Evolutionary conservation across 2,113 vertebrate genomes (phyloP), one percentile per base, ranked within the genome.

Genomic region (Gadus chalcogrammus): DNA sequence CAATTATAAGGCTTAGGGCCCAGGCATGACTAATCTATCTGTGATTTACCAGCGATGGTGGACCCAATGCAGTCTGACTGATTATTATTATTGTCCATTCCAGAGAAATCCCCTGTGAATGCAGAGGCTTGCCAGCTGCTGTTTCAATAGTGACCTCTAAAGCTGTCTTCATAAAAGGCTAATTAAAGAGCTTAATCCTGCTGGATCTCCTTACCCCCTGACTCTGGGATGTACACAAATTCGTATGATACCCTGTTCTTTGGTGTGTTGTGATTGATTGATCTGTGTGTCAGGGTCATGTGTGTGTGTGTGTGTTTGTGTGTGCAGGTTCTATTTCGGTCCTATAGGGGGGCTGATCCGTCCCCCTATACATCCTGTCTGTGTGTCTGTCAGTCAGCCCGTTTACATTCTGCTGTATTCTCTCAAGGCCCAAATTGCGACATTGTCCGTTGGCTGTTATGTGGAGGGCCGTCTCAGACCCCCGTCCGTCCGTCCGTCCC

Each of bases 141-240:
- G 79, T 82, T 80, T 84, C 75, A 78, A 81, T 85, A 82, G 81
- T 48, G 42, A 76, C 80, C 82, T 83, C 84, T 79, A 86, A 90
- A 86, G 66, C 75, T 70, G 77, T 31, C 62, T 88, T 91, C 84
- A 90, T 91, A 87, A 85, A 90, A 87, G 78, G 58, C 70, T 85
- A 86, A 90, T 87, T 90, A 79, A 82, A 82, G 82, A 81, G 80
- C 83, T 87, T 85, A 79, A 72, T 72, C 69, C 82, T 75, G 81
- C 4, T 17, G 55, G 3, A 58, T 58, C 55, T n/a, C 55, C 5
- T 58, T 58, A 58, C 55, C 17, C 13, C 42, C 7, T 48, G 2
- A 48, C 42, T 48, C 42, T 48, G 42, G 42, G 42, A 2, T 48
- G 42, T 48, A 48, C 42, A 48, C 42, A 58, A 9, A 58, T 5